Evolutionary conservation across 1,140 invertebrate genomes (phyloP).

Genomic region (Ptiloglossa arizonensis): DNA sequence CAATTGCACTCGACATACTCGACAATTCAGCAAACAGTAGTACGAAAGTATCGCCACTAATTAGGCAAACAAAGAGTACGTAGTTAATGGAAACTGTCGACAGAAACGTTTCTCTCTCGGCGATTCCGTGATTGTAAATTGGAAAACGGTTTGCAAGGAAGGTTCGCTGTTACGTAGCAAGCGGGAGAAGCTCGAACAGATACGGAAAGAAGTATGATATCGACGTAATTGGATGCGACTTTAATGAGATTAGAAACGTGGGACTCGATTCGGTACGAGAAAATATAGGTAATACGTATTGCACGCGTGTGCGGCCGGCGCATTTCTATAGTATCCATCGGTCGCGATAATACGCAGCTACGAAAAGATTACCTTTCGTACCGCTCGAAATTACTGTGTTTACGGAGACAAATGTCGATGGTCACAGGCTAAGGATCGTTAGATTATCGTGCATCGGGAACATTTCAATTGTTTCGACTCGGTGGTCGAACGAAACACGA

Average conservation of each 20-base stretch:
- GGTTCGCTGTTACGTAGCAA: not conserved
- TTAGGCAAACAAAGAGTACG: not conserved
- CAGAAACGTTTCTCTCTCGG: not conserved
- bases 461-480: conserved; percentile 3
- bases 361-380: not conserved
- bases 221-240: conserved; percentile 23
- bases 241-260: conserved; percentile 46
- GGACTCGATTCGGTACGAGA: conserved; percentile 6
- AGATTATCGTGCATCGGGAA: not conserved
- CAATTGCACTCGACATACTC: too few species aligned
- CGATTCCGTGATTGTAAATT: not conserved
- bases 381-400: not conserved
- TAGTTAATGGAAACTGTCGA: not conserved
- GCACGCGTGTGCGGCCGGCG: not conserved
- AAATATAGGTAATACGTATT: conserved; percentile 26
- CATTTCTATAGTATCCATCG: conserved; percentile 28
- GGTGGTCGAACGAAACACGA: not conserved
- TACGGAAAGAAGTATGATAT: conserved; percentile 13
- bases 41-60: too few species aligned
- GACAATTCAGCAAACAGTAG: not conserved
- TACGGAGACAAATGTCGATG: too few species aligned
- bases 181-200: not conserved
- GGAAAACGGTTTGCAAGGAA: not conserved
- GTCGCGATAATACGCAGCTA: not conserved
- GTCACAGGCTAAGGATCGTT: not conserved